Conservation (phyloP, 2,888 invertebrate genomes). For the Hypomecis punctinalis region DNA sequence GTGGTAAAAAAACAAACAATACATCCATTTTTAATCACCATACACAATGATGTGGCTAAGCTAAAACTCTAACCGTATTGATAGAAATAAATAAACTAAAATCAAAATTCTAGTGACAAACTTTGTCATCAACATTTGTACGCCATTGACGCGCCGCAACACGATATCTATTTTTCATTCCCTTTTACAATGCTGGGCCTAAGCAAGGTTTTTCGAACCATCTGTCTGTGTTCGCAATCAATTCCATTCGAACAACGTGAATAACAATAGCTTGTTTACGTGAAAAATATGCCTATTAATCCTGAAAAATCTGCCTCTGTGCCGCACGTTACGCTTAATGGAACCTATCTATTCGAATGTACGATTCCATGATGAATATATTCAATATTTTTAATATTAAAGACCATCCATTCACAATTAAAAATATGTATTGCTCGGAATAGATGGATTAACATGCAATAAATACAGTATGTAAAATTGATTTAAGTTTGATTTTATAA, state of each 20-base stretch:
- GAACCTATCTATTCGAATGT: neutral
- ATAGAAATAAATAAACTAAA: neutral
- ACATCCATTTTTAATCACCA: no score
- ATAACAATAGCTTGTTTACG: constrained; percentile 64
- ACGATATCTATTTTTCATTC: constrained; percentile 14
- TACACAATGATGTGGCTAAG: no score
- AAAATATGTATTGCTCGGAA: no score
- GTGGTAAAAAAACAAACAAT: no score
- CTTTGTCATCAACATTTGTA: neutral
- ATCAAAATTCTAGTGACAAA: neutral
- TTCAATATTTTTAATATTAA: neutral
- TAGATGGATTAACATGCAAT: no score
- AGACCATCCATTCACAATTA: no score
- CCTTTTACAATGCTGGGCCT: constrained; percentile 26
- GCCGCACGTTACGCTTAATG: constrained; percentile 2
- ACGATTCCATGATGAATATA: neutral
- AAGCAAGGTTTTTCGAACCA: constrained; percentile 43
- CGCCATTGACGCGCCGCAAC: neutral
- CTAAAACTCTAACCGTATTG: no score
- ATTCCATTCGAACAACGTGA: constrained; percentile 54
- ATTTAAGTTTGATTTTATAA: no score
- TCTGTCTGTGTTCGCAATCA: constrained; percentile 55
- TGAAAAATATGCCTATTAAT: constrained; percentile 65
- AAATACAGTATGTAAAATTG: no score
- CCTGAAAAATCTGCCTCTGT: constrained; percentile 27